Evolutionary conservation across 1,140 invertebrate genomes (phyloP).

Genomic region (Drepana arcuata): DNA sequence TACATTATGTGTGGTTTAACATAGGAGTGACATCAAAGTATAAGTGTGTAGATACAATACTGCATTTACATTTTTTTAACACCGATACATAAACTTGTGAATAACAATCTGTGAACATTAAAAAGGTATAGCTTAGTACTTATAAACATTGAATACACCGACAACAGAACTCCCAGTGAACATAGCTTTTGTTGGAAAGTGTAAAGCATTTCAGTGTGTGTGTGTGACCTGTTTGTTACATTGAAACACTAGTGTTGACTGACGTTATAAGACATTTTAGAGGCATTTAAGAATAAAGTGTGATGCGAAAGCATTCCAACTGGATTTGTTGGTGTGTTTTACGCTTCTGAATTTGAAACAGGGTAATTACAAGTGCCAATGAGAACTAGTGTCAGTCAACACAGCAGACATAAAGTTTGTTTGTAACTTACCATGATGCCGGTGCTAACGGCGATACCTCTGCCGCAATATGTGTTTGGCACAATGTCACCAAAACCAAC

Average conservation of each 20-base stretch:
- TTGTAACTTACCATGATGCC: constrained; percentile 95
- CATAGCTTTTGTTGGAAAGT: too few relatives aligned
- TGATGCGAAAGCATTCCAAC: constrained; percentile 15
- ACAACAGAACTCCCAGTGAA: constrained; percentile 22
- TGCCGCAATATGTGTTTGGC: constrained; percentile 99
- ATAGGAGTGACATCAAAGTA: constrained; percentile 25
- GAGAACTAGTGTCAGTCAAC: constrained; percentile 50
- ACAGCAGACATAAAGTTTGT: constrained; percentile 38
- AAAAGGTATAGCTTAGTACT: constrained; percentile 21
- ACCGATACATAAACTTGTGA: constrained; percentile 11
- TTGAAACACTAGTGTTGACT: constrained; percentile 51
- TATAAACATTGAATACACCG: constrained; percentile 48
- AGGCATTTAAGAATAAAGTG: constrained; percentile 6
- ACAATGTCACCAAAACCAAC: constrained; percentile 99
- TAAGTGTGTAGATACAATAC: constrained; percentile 24
- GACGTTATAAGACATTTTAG: constrained; percentile 30
- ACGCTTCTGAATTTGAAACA: neutral
- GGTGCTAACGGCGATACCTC: constrained; percentile 97
- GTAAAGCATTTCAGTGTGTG: constrained; percentile 43
- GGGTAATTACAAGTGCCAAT: neutral
- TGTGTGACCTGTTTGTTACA: constrained; percentile 42
- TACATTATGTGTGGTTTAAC: constrained; percentile 34
- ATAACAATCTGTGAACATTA: constrained; percentile 26
- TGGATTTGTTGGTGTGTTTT: constrained; percentile 14
- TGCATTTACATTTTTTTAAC: constrained; percentile 24